Conservation (phyloP, 2,888 invertebrate genomes). For the Criorhina ranunculi region DNA sequence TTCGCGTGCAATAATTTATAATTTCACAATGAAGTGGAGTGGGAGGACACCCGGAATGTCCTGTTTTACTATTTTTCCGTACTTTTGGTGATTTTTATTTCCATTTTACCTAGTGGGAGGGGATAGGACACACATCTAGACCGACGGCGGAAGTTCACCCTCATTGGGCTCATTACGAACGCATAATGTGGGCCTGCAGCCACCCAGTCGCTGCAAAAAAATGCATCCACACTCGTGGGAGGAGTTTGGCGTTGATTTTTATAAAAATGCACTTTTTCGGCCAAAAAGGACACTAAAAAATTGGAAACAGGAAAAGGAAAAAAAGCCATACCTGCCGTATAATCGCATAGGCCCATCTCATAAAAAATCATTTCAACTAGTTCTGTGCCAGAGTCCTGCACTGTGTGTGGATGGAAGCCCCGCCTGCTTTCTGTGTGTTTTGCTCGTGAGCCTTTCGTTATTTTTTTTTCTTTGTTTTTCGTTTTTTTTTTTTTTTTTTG, state of each 20-base stretch:
- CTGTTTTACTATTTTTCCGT: slow-evolving; percentile 72
- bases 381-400: slow-evolving; percentile 64
- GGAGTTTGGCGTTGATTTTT: slow-evolving; percentile 76
- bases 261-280: slow-evolving; percentile 66
- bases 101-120: slow-evolving; percentile 62
- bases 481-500: slow-evolving; percentile 6
- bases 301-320: slow-evolving; percentile 32
- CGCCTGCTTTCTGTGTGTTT: slow-evolving; percentile 74
- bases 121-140: slow-evolving; percentile 51
- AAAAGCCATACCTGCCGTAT: slow-evolving; percentile 71
- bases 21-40: slow-evolving; percentile 40
- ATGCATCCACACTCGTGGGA: slow-evolving; percentile 72
- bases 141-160: slow-evolving; percentile 66
- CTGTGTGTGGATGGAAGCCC: slow-evolving; percentile 73
- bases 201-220: slow-evolving; percentile 55
- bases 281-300: slow-evolving; percentile 52
- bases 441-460: slow-evolving; percentile 58
- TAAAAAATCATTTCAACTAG: slow-evolving; percentile 75
- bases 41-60: slow-evolving; percentile 34
- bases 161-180: slow-evolving; percentile 76
- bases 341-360: slow-evolving; percentile 76
- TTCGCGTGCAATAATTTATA: slow-evolving; percentile 55
- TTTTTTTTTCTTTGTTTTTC: slow-evolving; percentile 52
- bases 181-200: slow-evolving; percentile 69
- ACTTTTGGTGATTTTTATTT: slow-evolving; percentile 74